Evolutionary conservation across 2,888 invertebrate genomes (phyloP).

Genomic region (Athalia cordata): DNA sequence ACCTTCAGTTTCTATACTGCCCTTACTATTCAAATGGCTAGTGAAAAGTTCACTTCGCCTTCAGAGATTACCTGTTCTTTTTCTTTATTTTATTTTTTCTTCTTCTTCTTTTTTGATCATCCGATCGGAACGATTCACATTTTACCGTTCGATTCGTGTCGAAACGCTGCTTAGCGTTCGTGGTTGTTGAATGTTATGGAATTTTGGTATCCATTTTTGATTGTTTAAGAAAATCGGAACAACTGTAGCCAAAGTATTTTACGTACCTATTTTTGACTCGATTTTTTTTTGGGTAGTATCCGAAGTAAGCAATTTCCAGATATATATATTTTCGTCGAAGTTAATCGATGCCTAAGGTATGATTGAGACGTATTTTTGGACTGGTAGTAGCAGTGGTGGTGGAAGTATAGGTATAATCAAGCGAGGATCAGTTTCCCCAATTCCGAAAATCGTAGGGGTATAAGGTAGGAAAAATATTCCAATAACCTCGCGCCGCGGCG

Average conservation of each 20-base stretch:
- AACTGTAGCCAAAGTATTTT: no score
- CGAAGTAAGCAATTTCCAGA: background rate
- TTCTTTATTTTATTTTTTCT: no score
- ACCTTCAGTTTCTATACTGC: no score
- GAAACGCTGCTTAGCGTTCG: background rate
- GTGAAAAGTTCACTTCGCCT: no score
- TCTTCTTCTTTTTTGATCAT: no score
- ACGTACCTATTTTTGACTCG: background rate
- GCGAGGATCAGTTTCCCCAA: background rate
- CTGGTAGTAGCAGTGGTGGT: no score
- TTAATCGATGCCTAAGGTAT: background rate
- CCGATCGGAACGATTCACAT: no score
- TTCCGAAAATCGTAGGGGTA: background rate
- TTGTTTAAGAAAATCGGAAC: no score
- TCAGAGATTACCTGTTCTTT: no score
- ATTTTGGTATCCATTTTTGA: no score
- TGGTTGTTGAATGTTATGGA: background rate
- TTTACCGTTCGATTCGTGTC: no score
- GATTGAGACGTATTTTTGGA: background rate
- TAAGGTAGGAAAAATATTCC: slow-evolving; percentile 31
- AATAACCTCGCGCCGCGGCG: slow-evolving; percentile 14
- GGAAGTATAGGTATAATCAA: slow-evolving; percentile 5
- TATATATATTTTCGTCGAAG: background rate
- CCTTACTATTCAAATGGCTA: no score
- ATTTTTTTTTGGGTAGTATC: background rate